Base-by-base conservation (phyloP, 1,140 invertebrate genomes). In the Drosophila jambulina region DNA sequence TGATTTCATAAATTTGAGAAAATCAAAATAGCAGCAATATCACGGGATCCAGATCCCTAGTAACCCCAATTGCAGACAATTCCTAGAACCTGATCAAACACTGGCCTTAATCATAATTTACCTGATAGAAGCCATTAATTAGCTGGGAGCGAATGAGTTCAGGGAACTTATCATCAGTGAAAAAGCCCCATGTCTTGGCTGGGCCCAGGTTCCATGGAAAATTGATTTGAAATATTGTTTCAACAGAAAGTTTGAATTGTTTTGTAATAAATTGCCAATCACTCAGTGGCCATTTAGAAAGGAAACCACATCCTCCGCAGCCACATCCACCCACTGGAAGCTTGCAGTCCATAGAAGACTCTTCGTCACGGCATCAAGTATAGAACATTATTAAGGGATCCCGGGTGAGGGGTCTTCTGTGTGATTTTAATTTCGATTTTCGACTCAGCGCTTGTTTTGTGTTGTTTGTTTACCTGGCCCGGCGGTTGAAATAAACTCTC, bases 371-470 rank as follows among this genome's bases (percentile, higher is more conserved):
- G 80, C n/a, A 70, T 75, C 75, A 82, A 70, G 51, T 82, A 82
- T 80, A 87, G 72, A 76, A 80, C 58, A 83, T 88, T 88, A 87
- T 87, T 88, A 82, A 87, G 80, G 82, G 78, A 63, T 62, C 74
- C 43, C 68, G 7, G 21, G n/a, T 13, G 19, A 23, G 25, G 48
- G 27, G n/a, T 57, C 45, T 49, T 48, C 25, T 64, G 43, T 67
- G 53, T 38, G 71, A 62, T 80, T 65, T 46, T 40, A 56, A 38
- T 56, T 56, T 56, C 53, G 53, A 38, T 65, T 48, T 54, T 57
- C 32, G 58, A 64, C 29, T 77, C 46, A 49, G 57, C 61, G 57
- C 60, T 81, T 61, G 36, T 61, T 59, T 78, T 57, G 42, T 46
- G 46, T 48, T 80, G 53, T 88, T 88, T 87, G 83, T 88, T 87